Conservation (phyloP, 2,113 vertebrate species). For the Odontophorus gujanensis region DNA sequence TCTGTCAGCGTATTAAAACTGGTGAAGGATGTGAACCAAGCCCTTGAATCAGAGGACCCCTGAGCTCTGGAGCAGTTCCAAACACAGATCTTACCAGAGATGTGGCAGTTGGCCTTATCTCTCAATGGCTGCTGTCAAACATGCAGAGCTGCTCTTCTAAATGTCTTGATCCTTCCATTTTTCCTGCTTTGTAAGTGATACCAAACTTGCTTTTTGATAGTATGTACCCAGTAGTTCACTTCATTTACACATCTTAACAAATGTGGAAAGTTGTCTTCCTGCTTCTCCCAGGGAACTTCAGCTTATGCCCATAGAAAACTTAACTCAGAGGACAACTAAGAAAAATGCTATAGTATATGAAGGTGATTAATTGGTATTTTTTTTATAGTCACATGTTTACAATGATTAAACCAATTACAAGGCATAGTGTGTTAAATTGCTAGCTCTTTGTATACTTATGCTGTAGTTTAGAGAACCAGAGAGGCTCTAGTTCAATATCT, state of each 20-base stretch:
- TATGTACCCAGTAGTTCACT: constrained; percentile 13
- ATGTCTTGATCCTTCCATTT: constrained; percentile 46
- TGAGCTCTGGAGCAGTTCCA: neutral
- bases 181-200: constrained; percentile 65
- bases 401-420: constrained; percentile 79
- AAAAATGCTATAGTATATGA: constrained; percentile 61
- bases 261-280: constrained; percentile 27
- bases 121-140: constrained; percentile 23
- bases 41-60: neutral
- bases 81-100: accelerated
- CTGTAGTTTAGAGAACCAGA: constrained; percentile 49
- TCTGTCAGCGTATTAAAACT: neutral
- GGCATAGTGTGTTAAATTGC: constrained; percentile 72
- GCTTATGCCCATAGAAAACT: constrained; percentile 62
- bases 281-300: constrained; percentile 20
- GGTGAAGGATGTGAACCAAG: neutral
- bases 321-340: constrained; percentile 64
- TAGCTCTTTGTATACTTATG: constrained; percentile 64
- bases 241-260: constrained; percentile 64
- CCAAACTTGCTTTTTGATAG: constrained; percentile 64
- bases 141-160: constrained; percentile 43
- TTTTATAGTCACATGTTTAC: constrained; percentile 76
- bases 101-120: neutral
- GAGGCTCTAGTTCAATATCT: constrained; percentile 61
- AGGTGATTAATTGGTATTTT: constrained; percentile 75